Conservation (phyloP, 2,888 invertebrate genomes). For the Rapana venosa region DNA sequence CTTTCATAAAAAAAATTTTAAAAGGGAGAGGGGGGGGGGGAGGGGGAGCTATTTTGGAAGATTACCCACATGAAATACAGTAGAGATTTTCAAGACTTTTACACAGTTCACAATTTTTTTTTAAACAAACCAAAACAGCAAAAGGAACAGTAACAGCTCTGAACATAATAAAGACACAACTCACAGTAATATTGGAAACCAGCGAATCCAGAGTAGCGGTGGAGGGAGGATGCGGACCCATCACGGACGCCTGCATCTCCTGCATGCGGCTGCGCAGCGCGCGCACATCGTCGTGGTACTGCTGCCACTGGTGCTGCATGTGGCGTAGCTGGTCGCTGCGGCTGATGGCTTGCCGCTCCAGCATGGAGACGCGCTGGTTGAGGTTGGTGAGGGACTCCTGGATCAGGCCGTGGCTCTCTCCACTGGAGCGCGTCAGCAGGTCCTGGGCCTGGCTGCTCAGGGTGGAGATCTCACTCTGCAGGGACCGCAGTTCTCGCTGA, state of each 20-base stretch:
- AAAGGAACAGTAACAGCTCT: too few species aligned
- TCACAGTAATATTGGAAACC: conserved; percentile 66
- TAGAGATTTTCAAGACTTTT: too few species aligned
- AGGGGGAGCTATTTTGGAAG: too few species aligned
- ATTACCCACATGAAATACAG: too few species aligned
- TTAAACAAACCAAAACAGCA: too few species aligned
- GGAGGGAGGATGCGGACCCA: conserved; percentile 53
- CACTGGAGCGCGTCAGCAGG: conserved; percentile 60
- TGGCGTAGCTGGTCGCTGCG: conserved; percentile 63
- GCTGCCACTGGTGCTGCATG: conserved; percentile 62
- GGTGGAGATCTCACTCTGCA: conserved; percentile 78
- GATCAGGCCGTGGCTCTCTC: conserved; percentile 66
- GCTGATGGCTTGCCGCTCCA: conserved; percentile 67
- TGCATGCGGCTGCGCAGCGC: conserved; percentile 60
- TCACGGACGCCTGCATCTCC: conserved; percentile 60
- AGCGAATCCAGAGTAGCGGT: conserved; percentile 61
- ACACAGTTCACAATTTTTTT: too few species aligned
- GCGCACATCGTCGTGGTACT: conserved; percentile 67
- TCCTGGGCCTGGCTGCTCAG: conserved; percentile 66
- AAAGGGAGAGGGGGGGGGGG: too few species aligned
- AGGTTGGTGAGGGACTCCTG: conserved; percentile 66
- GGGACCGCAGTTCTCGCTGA: conserved; percentile 70
- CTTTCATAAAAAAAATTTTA: too few species aligned
- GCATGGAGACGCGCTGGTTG: conserved; percentile 58
- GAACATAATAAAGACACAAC: neutral